Conservation (phyloP, 2,113 vertebrate species). For the Pollimyrus isidori region DNA sequence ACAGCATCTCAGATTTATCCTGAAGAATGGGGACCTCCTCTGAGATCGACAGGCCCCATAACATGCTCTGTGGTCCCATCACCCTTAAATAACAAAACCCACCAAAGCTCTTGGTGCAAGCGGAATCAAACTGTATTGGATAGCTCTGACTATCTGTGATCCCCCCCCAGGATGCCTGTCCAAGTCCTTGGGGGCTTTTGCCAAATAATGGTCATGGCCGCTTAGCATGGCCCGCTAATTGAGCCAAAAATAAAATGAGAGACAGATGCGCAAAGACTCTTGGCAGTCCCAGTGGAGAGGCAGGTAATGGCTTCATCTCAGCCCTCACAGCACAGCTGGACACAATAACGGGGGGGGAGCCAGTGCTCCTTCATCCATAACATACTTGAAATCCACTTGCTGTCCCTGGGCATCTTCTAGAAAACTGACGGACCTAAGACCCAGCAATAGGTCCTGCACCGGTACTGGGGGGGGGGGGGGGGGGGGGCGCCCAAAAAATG, state of each 20-base stretch:
- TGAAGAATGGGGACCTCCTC: background rate
- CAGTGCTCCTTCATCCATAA: too few species aligned
- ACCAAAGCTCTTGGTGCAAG: background rate
- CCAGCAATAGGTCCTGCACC: too few species aligned
- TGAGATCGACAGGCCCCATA: background rate
- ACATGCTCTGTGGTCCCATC: background rate
- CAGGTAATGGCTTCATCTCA: background rate
- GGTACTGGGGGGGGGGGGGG: too few species aligned
- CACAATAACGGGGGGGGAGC: background rate
- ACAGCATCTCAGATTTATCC: background rate
- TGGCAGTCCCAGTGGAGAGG: background rate
- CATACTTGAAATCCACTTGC: too few species aligned
- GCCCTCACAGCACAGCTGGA: background rate
- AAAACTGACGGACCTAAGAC: too few species aligned
- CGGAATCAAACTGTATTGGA: background rate
- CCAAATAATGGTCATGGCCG: conserved; percentile 10
- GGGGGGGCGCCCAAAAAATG: too few species aligned
- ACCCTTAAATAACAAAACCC: background rate
- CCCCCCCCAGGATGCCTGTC: background rate
- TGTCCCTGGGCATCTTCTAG: too few species aligned
- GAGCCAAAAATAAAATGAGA: conserved; percentile 1
- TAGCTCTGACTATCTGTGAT: background rate
- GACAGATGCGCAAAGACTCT: background rate
- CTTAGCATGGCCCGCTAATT: background rate
- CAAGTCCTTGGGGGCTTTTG: background rate